Evolutionary conservation across 2,797 vertebrate genomes (phyloP).

Genomic region (Aeoliscus strigatus): DNA sequence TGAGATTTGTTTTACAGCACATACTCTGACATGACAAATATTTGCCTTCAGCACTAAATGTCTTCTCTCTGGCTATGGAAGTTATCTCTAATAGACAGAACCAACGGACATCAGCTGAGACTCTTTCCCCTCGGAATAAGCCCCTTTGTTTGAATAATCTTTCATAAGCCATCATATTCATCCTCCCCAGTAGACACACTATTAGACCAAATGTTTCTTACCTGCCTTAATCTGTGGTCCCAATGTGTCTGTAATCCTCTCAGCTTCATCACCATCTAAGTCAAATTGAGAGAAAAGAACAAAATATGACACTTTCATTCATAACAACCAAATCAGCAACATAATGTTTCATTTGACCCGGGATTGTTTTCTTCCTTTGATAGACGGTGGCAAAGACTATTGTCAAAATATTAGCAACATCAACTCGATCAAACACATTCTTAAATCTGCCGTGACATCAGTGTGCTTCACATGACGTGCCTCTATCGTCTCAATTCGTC

Average conservation of each 20-base stretch:
- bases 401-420: conserved; percentile 35
- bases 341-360: conserved; percentile 42
- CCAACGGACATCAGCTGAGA: conserved; percentile 10
- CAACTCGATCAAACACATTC: conserved; percentile 43
- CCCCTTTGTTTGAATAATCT: conserved; percentile 11
- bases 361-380: conserved; percentile 35
- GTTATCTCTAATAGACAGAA: conserved; percentile 10
- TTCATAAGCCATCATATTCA: conserved; percentile 20
- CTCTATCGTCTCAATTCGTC: conserved; percentile 54
- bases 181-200: conserved; percentile 8
- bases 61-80: conserved; percentile 4
- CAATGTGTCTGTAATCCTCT: conserved; percentile 22
- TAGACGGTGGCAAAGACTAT: conserved; percentile 27
- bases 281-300: conserved; percentile 36
- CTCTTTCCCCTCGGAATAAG: conserved; percentile 6
- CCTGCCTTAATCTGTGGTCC: conserved; percentile 18
- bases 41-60: too few species aligned
- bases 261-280: conserved; percentile 28
- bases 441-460: conserved; percentile 46
- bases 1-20: too few species aligned
- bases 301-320: conserved; percentile 24
- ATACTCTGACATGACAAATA: conserved; percentile 7
- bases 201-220: conserved; percentile 39
- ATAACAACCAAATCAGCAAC: conserved; percentile 20
- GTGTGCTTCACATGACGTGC: conserved; percentile 43